Evolutionary conservation across 1,140 invertebrate species (phyloP), one percentile per base, ranked within the genome.

Genomic region (Magallana angulata): DNA sequence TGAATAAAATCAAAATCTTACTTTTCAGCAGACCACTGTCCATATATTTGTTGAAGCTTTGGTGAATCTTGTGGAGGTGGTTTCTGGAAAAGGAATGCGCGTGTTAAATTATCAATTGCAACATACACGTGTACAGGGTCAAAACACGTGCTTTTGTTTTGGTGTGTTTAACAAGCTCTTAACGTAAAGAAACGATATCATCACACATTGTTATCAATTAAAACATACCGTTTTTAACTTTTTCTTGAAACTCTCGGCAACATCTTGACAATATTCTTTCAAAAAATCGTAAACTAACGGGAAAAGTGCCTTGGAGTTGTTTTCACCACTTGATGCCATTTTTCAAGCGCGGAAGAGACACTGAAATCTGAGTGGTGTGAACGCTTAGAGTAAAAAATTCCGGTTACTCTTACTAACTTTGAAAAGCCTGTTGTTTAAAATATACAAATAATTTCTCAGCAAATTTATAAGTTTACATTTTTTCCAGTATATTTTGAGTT

Each of bases 191-290:
- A 85, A 16, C 57, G 18, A 11, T 57, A 56, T 56, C 36, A 68
- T 48, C 58, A 24, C 8, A 68, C 36, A 57, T 57, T n/a, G 16
- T 64, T 18, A 57, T 83, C 3, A 57, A 71, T 48, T 9, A 14
- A 82, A 76, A 88, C 89, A 85, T 89, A 90, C 89, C 18, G 88
- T 57, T 80, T 89, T 89, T n/a, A 88, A 87, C 68, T 87, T 87
- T 57, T 87, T 82, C 76, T 90, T 85, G 48, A 90, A 89, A n/a
- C 57, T 64, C 24, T 87, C 84, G 3, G 90, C 90, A 7, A 84
- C 88, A 18, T 90, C 87, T 84, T 85, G 85, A 71, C 90, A 90
- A 57, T 82, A 76, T 56, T 85, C 76, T 81, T 89, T 90, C 5
- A 90, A 60, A 85, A 85, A 90, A 36, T 90, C 87, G 57, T 90